A percentile compares a stretch with the other conserved stretches of the same genome.
These are phyloP conservation scores for Notolepis coatsorum DNA, from an alignment of 2,797 vertebrate genomes.

Conservation along the genomic window DNA sequence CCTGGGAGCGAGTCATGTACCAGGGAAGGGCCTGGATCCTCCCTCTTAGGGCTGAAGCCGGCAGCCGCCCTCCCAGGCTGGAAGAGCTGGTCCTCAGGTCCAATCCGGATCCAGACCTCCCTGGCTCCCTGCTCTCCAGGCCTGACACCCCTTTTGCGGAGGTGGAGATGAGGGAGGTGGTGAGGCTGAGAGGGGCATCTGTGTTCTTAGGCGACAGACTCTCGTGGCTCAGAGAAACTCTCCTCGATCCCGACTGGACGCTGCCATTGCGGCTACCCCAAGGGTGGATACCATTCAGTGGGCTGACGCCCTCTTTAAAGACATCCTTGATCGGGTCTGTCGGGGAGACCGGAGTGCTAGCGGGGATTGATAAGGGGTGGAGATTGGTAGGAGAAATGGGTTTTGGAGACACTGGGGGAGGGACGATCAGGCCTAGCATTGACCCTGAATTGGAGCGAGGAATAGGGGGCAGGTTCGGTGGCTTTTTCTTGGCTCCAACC, in stretches of 20 bases:
- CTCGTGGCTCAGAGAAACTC: conserved; percentile 84
- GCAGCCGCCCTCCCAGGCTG: conserved; percentile 76
- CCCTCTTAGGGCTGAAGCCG: conserved; percentile 82
- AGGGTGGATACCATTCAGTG: conserved; percentile 75
- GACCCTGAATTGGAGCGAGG: conserved; percentile 67
- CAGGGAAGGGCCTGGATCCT: conserved; percentile 86
- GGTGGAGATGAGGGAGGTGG: conserved; percentile 71
- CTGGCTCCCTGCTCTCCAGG: conserved; percentile 71
- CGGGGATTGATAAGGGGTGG: conserved; percentile 69
- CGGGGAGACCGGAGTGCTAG: conserved; percentile 73
- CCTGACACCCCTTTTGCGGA: conserved; percentile 60
- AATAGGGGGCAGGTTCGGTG: conserved; percentile 41
- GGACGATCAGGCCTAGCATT: conserved; percentile 54
- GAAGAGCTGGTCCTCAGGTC: conserved; percentile 70
- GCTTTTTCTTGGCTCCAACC: conserved; percentile 30
- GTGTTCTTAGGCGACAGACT: conserved; percentile 80
- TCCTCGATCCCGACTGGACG: conserved; percentile 71
- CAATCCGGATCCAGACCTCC: conserved; percentile 71
- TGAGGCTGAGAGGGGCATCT: conserved; percentile 70
- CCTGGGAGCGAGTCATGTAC: conserved; percentile 87
- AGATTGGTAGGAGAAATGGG: conserved; percentile 59
- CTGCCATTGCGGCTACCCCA: conserved; percentile 81
- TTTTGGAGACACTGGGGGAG: conserved; percentile 77
- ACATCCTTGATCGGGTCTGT: conserved; percentile 69
- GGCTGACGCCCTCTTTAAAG: conserved; percentile 59